Conservation (phyloP, 2,888 invertebrate species). For the Lepeophtheirus nordmannii region DNA sequence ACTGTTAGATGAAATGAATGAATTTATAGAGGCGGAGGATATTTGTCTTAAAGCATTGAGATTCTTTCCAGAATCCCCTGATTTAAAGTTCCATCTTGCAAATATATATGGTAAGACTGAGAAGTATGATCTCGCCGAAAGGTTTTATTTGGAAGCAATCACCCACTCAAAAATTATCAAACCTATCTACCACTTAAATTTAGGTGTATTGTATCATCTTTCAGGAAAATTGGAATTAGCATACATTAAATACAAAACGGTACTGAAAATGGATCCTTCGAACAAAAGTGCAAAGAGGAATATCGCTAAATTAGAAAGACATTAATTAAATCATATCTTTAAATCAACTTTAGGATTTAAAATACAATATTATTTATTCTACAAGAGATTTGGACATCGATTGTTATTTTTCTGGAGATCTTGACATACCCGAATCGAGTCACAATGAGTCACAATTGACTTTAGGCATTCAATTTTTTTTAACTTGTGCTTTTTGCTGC, state of each 20-base stretch:
- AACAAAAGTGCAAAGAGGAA: constrained; percentile 54
- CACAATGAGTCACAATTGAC: no score
- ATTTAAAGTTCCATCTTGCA: constrained; percentile 68
- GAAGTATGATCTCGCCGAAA: constrained; percentile 60
- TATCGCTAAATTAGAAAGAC: constrained; percentile 41
- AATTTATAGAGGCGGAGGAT: constrained; percentile 51
- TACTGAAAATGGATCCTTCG: constrained; percentile 53
- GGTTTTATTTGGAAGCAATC: constrained; percentile 60
- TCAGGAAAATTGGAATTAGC: constrained; percentile 65
- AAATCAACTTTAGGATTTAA: no score
- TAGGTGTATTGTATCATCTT: constrained; percentile 81
- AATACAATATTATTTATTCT: no score
- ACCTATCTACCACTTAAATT: constrained; percentile 59
- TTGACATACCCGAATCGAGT: no score
- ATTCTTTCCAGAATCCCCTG: constrained; percentile 54
- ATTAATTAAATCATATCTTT: not conserved
- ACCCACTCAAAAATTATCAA: constrained; percentile 33
- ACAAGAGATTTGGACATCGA: no score
- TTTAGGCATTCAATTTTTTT: no score
- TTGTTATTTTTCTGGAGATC: no score
- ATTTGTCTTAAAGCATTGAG: constrained; percentile 52
- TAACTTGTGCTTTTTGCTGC: no score
- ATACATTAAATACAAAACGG: constrained; percentile 53
- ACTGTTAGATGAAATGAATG: constrained; percentile 58
- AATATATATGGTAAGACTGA: constrained; percentile 72